Base-by-base conservation (phyloP, 2,888 invertebrate species). In the Bibio marci region DNA sequence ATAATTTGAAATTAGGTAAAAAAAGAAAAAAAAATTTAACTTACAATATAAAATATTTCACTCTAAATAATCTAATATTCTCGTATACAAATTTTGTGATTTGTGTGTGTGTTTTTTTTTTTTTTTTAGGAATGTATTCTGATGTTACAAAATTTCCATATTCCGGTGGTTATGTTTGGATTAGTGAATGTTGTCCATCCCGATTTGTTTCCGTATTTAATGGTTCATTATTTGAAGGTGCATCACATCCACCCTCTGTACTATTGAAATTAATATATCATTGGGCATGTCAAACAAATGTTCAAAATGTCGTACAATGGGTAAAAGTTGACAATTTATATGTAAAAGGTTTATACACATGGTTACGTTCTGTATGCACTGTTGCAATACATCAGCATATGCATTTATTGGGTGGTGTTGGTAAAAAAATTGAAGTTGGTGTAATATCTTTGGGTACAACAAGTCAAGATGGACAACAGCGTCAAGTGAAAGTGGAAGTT, bases 91-190 rank as follows among this genome's bases (percentile, higher is more conserved):
- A n/a, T n/a, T n/a, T n/a, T n/a, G n/a, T n/a, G n/a, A 8, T 22
- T 22, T 22, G 8, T 22, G 4, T 22, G 8, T 6, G 8, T 22
- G 4, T 22, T 22, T 22, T 19, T 39, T 33, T 40, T 38, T 40
- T 47, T 19, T 35, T 53, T 54, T 6, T 50, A 73, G 79, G 81
- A 37, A 85, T 86, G 75, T 87, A 85, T 58, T 83, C 82, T 1
- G 87, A 88, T 55, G 78, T 77, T 1, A 71, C 77, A 1, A 83
- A 83, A 48, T 86, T 87, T 56, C 85, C 85, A 0, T 83, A 78
- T 56, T 85, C 85, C 0, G 88, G 88, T 1, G 88, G 88, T 27
- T 88, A 88, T 53, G 87, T 88, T 2, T 88, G 88, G 88, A 83
- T 88, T 47, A 80, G 81, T 1, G 81, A 82, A 45, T 88, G 87